Conservation (phyloP, 2,113 vertebrate species). For the Bujurquina vittata region DNA sequence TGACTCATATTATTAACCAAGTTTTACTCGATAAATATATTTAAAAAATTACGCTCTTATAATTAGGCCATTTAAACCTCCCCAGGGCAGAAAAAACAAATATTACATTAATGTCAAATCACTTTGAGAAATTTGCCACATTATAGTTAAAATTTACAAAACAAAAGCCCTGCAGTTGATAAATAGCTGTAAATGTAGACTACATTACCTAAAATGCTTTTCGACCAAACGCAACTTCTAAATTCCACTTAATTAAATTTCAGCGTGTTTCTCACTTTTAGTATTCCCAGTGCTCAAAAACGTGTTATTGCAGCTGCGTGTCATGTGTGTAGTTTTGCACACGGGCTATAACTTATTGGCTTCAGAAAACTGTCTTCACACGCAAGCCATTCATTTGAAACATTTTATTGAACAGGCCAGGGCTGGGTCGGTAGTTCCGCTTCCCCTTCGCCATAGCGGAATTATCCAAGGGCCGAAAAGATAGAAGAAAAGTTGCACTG, state of each 20-base stretch:
- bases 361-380: neutral
- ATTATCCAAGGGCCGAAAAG: constrained; percentile 64
- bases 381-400: constrained; percentile 39
- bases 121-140: neutral
- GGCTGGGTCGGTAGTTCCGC: constrained; percentile 80
- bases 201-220: constrained; percentile 42
- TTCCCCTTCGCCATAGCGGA: constrained; percentile 78
- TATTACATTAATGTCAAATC: neutral
- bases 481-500: constrained; percentile 62
- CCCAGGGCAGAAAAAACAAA: neutral
- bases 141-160: neutral
- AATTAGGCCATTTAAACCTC: neutral
- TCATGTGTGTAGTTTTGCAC: neutral
- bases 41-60: neutral
- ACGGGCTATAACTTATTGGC: neutral
- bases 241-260: neutral
- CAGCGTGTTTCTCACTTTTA: neutral
- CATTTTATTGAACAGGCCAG: constrained; percentile 37
- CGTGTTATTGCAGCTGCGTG: rapidly evolving
- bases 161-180: neutral
- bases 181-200: neutral
- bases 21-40: neutral
- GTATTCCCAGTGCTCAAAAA: neutral
- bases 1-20: too few relatives aligned
- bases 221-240: neutral